Percentiles rank a stretch among this genome's conserved stretches.
Evolutionary conservation across 2,113 vertebrate genomes (phyloP).

Genomic region (Gopherus flavomarginatus): DNA sequence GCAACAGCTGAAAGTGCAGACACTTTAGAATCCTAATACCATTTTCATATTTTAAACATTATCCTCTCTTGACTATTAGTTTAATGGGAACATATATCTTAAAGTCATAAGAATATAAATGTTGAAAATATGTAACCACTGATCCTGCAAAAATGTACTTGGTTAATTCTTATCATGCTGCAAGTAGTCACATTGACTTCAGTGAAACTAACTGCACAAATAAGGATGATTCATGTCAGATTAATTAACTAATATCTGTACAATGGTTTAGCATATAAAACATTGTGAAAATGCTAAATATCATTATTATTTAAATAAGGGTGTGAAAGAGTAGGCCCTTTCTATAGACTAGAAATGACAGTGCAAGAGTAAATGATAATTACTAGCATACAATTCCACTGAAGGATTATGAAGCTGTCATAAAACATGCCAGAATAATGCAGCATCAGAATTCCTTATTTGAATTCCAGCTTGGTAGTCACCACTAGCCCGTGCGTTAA

Average conservation of each 20-base stretch:
- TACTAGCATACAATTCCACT: not conserved
- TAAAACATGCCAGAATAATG: not conserved
- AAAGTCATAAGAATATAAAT: not conserved
- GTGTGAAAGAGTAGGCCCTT: not conserved
- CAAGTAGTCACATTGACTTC: not conserved
- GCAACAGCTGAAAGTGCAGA: slow-evolving; percentile 4
- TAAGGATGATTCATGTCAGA: accelerated
- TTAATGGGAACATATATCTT: not conserved
- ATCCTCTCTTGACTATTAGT: not conserved
- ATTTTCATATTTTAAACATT: not conserved
- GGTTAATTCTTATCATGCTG: accelerated
- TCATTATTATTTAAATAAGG: not conserved
- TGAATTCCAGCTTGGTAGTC: not conserved
- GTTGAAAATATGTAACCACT: accelerated
- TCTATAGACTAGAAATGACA: accelerated
- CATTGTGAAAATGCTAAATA: not conserved
- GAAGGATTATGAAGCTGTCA: not conserved
- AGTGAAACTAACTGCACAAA: accelerated
- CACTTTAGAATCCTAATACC: not conserved
- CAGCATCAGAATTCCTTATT: not conserved
- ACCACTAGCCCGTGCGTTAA: not conserved
- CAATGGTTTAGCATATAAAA: not conserved
- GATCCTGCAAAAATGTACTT: not conserved
- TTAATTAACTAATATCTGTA: not conserved
- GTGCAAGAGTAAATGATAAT: not conserved